A percentile compares a stretch with the other conserved stretches of the same genome.
phyloP scores from a whole-genome alignment of 2,888 invertebrate genomes.

The Drosophila rellima region DNA sequence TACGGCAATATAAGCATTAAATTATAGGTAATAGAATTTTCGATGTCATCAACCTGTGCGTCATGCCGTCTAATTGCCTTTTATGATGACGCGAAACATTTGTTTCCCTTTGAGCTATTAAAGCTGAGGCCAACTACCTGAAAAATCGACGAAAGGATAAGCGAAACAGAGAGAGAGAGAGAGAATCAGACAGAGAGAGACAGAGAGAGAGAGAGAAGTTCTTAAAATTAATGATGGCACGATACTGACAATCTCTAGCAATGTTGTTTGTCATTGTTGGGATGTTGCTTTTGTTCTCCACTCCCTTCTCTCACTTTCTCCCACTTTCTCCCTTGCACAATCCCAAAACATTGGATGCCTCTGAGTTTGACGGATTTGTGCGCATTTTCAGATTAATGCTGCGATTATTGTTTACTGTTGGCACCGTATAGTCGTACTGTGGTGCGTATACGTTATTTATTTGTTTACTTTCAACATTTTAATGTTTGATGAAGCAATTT shows the following conservation, averaged over 20 bases:
- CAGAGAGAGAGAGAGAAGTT: conserved; percentile 39
- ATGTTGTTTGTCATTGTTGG: conserved; percentile 63
- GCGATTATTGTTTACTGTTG: conserved; percentile 78
- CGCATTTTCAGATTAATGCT: conserved; percentile 79
- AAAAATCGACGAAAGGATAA: conserved; percentile 53
- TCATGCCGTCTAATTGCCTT: conserved; percentile 71
- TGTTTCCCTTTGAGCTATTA: conserved; percentile 28
- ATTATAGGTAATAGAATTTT: conserved; percentile 62
- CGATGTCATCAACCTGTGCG: conserved; percentile 56
- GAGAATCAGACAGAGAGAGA: background rate
- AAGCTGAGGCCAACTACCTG: conserved; percentile 58
- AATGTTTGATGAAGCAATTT: conserved; percentile 17
- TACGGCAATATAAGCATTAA: conserved; percentile 32
- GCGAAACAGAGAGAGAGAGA: conserved; percentile 15
- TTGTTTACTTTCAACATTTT: conserved; percentile 12
- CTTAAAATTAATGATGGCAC: conserved; percentile 70
- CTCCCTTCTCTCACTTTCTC: conserved; percentile 2
- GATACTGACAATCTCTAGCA: conserved; percentile 61
- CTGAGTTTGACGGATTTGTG: conserved; percentile 80
- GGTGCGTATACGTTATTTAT: conserved; percentile 36
- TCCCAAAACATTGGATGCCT: conserved; percentile 24
- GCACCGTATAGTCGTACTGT: conserved; percentile 65
- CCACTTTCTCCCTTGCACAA: background rate
- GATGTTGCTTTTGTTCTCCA: conserved; percentile 44
- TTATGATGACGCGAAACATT: conserved; percentile 69